Conservation (phyloP, 2,797 vertebrate genomes). For the Gymnothorax javanicus region DNA sequence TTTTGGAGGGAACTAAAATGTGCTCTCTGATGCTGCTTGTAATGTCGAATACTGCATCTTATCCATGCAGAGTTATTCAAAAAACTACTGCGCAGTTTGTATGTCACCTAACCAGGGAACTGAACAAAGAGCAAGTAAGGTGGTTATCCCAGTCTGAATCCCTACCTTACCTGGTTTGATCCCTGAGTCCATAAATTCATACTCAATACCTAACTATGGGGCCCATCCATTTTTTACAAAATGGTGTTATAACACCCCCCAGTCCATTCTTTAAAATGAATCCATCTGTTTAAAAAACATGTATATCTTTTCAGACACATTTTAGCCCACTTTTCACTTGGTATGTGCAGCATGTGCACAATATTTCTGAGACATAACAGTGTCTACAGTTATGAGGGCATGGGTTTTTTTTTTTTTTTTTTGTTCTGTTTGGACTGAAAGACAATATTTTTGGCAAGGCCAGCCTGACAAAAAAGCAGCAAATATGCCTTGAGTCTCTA, state of each 20-base stretch:
- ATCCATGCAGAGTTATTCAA: background rate
- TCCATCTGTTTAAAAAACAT: background rate
- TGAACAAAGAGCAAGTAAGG: background rate
- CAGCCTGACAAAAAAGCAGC: background rate
- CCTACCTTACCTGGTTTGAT: background rate
- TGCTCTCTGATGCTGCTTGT: background rate
- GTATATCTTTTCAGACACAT: background rate
- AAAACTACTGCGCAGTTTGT: background rate
- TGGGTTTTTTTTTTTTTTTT: background rate
- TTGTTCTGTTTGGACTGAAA: background rate
- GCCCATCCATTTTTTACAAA: background rate
- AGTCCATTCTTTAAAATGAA: background rate
- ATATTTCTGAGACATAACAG: background rate
- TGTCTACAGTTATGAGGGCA: background rate
- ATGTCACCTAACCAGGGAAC: background rate
- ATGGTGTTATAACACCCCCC: background rate
- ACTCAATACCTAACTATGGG: background rate
- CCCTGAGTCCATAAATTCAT: background rate
- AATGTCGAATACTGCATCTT: background rate
- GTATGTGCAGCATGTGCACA: background rate
- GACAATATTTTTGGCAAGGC: background rate
- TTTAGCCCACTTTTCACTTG: background rate
- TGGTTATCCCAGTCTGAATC: background rate
- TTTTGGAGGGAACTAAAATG: background rate
- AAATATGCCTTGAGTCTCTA: background rate